Percentiles rank a stretch among this genome's conserved stretches.
These are phyloP conservation scores for Xylocopa sonorina DNA, from an alignment of 1,140 invertebrate genomes.

Conservation along the genomic window DNA sequence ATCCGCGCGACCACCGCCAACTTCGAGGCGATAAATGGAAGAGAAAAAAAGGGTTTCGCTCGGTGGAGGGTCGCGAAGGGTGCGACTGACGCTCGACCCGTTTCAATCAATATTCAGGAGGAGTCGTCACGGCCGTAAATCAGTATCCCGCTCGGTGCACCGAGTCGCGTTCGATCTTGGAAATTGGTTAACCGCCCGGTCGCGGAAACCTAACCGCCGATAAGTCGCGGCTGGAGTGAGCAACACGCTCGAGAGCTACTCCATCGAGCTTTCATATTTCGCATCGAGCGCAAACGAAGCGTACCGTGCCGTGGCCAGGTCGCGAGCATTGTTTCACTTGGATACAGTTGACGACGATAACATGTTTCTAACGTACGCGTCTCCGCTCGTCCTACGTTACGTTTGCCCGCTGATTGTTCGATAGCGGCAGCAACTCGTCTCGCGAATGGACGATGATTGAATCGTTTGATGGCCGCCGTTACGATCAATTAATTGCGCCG, in stretches of 20 bases:
- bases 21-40: too few species aligned
- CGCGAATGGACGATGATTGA: conserved; percentile 13
- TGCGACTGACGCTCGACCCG: conserved; percentile 37
- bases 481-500: conserved; percentile 11
- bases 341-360: neutral
- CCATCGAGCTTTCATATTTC: conserved; percentile 21
- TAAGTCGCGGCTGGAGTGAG: conserved; percentile 1
- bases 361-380: neutral
- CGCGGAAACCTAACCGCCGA: conserved; percentile 15
- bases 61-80: too few species aligned
- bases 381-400: neutral
- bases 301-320: neutral
- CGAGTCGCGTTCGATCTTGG: conserved; percentile 53
- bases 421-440: neutral
- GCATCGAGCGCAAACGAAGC: neutral
- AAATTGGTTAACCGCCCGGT: conserved; percentile 51
- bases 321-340: neutral
- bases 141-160: conserved; percentile 45
- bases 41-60: too few species aligned
- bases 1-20: too few species aligned
- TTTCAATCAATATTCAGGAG: conserved; percentile 60
- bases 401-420: too few species aligned
- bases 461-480: neutral
- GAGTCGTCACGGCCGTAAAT: conserved; percentile 53
- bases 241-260: neutral